Percentiles rank a stretch among this genome's conserved stretches.
phyloP scores from a whole-genome alignment of 1,140 invertebrate species.

The Coenobita brevimanus region DNA sequence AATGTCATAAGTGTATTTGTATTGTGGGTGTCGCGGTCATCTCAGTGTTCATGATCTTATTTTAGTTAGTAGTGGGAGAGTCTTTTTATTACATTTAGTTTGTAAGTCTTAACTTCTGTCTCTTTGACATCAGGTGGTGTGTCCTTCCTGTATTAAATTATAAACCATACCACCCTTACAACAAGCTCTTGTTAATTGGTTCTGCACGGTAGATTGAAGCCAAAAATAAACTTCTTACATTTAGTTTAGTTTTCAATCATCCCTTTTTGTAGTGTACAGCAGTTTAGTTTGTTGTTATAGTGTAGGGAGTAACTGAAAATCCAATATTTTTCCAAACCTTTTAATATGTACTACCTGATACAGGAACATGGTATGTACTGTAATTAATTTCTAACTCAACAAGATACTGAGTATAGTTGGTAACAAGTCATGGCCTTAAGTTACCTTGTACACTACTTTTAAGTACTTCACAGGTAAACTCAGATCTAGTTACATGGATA shows the following conservation, averaged over 20 bases:
- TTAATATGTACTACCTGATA: no score
- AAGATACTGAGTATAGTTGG: no score
- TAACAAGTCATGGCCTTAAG: no score
- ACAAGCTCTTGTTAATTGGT: constrained; percentile 35
- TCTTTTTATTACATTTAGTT: constrained; percentile 59
- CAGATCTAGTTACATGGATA: no score
- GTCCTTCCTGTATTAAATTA: constrained; percentile 13
- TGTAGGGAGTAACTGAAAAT: no score
- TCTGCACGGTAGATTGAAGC: constrained; percentile 46
- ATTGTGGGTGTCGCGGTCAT: constrained; percentile 57
- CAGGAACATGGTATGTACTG: no score
- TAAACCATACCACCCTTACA: constrained; percentile 30
- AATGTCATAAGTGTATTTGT: constrained; percentile 54
- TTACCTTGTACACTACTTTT: no score
- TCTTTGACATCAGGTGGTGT: constrained; percentile 44
- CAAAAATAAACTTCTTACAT: constrained; percentile 61
- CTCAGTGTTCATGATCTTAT: constrained; percentile 64
- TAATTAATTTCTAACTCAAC: no score
- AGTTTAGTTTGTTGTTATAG: no score
- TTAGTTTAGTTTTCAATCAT: not conserved
- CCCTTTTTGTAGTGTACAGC: no score
- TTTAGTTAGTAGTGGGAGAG: constrained; percentile 51
- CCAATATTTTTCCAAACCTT: no score
- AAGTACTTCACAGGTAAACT: no score
- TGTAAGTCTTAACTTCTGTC: constrained; percentile 57